Conservation (phyloP, 2,113 vertebrate species). For the Melanotaenia duboulayi region DNA sequence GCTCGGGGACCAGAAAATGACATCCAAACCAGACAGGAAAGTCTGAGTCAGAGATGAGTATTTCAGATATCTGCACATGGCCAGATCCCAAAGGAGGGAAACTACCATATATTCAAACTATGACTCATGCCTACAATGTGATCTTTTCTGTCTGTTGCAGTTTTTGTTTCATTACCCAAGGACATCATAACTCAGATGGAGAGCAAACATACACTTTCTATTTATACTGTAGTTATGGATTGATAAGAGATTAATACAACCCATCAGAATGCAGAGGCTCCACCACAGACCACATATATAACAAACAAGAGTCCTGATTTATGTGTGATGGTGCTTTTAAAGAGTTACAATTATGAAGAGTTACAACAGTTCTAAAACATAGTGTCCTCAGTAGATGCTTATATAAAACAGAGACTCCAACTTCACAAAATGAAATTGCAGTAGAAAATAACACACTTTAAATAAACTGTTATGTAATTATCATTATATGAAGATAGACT, state of each 20-base stretch:
- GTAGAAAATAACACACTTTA: not conserved
- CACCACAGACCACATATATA: conserved; percentile 1
- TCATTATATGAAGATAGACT: not conserved
- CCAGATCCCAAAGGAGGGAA: conserved; percentile 43
- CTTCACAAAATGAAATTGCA: not conserved
- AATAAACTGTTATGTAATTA: not conserved
- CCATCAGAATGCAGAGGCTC: not conserved
- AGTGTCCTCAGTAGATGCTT: not conserved
- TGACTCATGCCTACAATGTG: conserved; percentile 46
- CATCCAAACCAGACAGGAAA: conserved; percentile 34
- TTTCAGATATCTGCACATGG: conserved; percentile 46
- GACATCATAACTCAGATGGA: conserved; percentile 53
- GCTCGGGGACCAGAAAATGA: conserved; percentile 18
- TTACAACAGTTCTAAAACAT: not conserved
- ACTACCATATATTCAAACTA: conserved; percentile 40
- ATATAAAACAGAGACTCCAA: not conserved
- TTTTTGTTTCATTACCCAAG: conserved; percentile 37
- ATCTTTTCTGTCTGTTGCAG: conserved; percentile 41
- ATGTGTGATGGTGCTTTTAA: conserved; percentile 4
- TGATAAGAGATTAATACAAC: conserved; percentile 14
- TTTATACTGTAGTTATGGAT: conserved; percentile 43
- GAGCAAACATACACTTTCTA: conserved; percentile 36
- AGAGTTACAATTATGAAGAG: conserved; percentile 7
- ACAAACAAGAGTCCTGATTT: conserved; percentile 5
- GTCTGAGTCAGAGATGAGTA: conserved; percentile 40